phyloP scores from a whole-genome alignment of 1,140 invertebrate species.

The Tetramorium simillimum region DNA sequence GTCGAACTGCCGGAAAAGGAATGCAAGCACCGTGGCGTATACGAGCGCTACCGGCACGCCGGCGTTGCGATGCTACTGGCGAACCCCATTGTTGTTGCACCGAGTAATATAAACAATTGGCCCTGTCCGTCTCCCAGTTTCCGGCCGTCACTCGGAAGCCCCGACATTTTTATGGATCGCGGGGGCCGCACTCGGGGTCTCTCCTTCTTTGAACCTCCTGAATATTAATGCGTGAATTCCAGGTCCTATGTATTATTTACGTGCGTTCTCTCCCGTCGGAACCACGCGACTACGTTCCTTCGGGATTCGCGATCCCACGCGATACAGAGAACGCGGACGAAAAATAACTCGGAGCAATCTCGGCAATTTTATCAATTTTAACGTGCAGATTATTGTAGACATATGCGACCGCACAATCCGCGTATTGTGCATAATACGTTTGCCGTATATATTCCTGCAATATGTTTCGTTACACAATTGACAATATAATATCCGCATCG shows the following conservation, averaged over 20 bases:
- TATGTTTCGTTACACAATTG: background rate
- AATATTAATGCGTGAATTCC: conserved; percentile 70
- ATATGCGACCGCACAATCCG: background rate
- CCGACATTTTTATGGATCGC: conserved; percentile 85
- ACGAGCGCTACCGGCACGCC: conserved; percentile 26
- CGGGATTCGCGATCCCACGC: conserved; percentile 54
- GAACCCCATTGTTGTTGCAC: conserved; percentile 83
- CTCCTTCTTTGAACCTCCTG: conserved; percentile 49
- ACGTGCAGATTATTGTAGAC: background rate
- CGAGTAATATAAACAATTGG: conserved; percentile 85
- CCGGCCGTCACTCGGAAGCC: conserved; percentile 84
- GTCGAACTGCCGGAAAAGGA: conserved; percentile 82
- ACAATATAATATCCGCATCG: background rate
- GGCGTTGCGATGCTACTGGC: conserved; percentile 66
- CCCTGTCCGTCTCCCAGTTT: conserved; percentile 84
- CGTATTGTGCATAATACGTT: background rate
- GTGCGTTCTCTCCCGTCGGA: conserved; percentile 45
- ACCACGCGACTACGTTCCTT: conserved; percentile 62
- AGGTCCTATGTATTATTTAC: conserved; percentile 66
- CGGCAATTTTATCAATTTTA: conserved; percentile 19
- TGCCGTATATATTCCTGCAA: background rate
- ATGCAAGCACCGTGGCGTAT: conserved; percentile 77
- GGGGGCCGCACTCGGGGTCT: conserved; percentile 68
- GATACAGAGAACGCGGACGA: background rate
- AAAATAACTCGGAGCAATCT: background rate